Evolutionary conservation across 2,113 vertebrate genomes (phyloP).

Genomic region (Zosterops pallidus): DNA sequence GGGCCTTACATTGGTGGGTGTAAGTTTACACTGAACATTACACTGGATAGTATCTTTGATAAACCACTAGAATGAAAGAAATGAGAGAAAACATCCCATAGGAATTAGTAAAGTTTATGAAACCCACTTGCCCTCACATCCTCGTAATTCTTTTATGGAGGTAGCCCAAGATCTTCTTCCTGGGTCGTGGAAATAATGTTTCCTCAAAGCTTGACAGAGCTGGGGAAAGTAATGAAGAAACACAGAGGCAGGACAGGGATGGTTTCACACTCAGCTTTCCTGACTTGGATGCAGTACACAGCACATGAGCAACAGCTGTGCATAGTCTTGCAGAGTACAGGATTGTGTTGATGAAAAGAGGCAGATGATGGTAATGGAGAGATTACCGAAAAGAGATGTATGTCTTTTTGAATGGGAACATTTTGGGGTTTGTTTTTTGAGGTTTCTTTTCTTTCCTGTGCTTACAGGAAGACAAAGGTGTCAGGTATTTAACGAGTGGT

Average conservation of each 20-base stretch:
- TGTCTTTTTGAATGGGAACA: neutral
- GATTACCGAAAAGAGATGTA: neutral
- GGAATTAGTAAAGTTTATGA: neutral
- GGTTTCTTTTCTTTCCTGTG: neutral
- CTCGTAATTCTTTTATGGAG: neutral
- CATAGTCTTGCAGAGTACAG: neutral
- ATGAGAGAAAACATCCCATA: neutral
- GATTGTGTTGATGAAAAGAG: neutral
- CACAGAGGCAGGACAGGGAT: neutral
- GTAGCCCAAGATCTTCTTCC: neutral
- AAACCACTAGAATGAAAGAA: neutral
- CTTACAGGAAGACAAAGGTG: neutral
- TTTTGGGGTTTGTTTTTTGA: neutral
- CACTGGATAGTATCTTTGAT: accelerated
- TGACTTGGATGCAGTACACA: neutral
- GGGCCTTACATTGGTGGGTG: accelerated
- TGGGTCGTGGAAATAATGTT: neutral
- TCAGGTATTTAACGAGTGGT: neutral
- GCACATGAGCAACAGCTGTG: neutral
- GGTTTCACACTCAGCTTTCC: neutral
- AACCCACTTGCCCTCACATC: neutral
- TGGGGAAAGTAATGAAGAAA: neutral
- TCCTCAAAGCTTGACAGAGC: neutral
- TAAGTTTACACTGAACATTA: neutral
- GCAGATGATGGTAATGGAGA: neutral